phyloP scores from a whole-genome alignment of 2,888 invertebrate species.

The Smittia aterrima region DNA sequence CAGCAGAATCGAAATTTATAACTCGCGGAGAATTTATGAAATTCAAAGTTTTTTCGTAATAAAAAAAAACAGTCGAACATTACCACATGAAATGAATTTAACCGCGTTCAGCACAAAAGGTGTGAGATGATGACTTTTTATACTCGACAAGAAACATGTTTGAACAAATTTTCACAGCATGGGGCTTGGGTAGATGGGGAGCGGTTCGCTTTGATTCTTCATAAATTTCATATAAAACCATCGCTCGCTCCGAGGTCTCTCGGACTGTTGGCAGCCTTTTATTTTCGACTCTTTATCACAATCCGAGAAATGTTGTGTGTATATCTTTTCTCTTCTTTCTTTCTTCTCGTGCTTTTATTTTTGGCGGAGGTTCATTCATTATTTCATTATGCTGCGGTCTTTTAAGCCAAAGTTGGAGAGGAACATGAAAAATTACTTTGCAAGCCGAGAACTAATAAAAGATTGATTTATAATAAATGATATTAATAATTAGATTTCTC shows the following conservation, averaged over 20 bases:
- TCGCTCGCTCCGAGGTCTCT: neutral
- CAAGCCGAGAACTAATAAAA: conserved; percentile 19
- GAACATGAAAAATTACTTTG: conserved; percentile 23
- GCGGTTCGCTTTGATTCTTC: conserved; percentile 38
- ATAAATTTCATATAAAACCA: conserved; percentile 35
- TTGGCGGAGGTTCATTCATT: conserved; percentile 39
- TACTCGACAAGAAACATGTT: conserved; percentile 24
- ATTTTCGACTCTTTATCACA: conserved; percentile 28
- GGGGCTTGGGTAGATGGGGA: conserved; percentile 27
- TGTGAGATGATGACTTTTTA: conserved; percentile 42
- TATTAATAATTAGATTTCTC: conserved; percentile 40
- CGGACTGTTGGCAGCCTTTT: conserved; percentile 23
- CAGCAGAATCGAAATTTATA: neutral
- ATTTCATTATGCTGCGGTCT: conserved; percentile 15
- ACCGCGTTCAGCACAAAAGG: conserved; percentile 34
- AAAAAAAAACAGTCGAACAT: conserved; percentile 21
- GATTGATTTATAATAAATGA: conserved; percentile 33
- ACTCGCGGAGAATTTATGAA: neutral
- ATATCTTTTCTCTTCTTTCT: conserved; percentile 19
- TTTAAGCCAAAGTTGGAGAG: neutral
- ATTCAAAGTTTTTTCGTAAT: conserved; percentile 18
- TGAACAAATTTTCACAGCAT: conserved; percentile 41
- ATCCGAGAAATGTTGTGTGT: conserved; percentile 23
- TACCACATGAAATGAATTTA: conserved; percentile 38
- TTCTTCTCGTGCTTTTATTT: neutral